Base-by-base conservation (phyloP, 2,797 vertebrate genomes). In the Chaetodon trifasciatus region DNA sequence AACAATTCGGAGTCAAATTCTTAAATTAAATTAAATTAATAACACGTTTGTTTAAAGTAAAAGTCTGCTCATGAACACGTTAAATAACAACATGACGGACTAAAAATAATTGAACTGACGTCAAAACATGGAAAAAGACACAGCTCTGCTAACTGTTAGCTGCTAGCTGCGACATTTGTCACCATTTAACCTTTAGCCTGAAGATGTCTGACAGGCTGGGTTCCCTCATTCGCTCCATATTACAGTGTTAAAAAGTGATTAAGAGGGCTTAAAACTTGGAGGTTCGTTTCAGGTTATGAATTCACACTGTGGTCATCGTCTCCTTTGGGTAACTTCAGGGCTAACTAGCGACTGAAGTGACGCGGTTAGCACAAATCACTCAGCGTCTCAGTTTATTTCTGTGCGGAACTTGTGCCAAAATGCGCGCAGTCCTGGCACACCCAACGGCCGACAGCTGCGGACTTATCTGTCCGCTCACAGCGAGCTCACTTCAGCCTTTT, bases 401-500 rank as follows among this genome's bases (percentile, higher is more conserved):
- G 1, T 1, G 39, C 7, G 6, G 21, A 13, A 21, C 6, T 56
- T 10, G 23, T 13, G 5, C 6, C 24, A 57, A 28, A 56, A 35
- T 23, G 8, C 13, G 23, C 52, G 6, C n/a, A 15, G 1, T 12
- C 21, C 11, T 12, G 6, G 0, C n/a, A 53, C 52, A 13, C 50
- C 50, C 8, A 3, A 2, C 8, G 55, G 5, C 39, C 5, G 23
- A 19, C 76, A 19, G 69, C 69, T 58, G 60, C 68, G 3, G 56
- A 5, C 6, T 4, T 5, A 17, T 15, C 15, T 24, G 42, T 47
- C 17, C 6, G 39, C 61, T 32, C 46, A 24, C 53, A 62, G 57
- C 7, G 9, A 53, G 8, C 57, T 37, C 4, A 47, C 15, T 47
- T 13, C 42, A 3, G 44, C 81, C 71, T 74, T 81, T 60, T 61